Percentiles rank a stretch among this genome's conserved stretches.
Evolutionary conservation across 2,797 vertebrate genomes (phyloP).

Genomic region (Ciconia nigra): DNA sequence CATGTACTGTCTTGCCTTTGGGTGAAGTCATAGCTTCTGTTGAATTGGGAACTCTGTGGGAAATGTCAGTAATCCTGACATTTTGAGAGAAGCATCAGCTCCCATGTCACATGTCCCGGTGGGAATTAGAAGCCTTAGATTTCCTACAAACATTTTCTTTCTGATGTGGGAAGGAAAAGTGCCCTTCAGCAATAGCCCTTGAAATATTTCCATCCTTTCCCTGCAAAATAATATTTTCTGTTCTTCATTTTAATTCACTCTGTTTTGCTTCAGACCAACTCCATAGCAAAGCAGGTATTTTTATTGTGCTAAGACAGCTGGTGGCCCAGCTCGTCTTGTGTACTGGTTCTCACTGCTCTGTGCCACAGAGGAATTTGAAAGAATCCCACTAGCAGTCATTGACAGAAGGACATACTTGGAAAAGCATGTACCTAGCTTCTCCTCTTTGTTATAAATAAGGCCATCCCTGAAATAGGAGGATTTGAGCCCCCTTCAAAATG

Average conservation of each 20-base stretch:
- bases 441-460: not conserved
- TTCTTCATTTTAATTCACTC: not conserved
- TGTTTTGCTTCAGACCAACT: not conserved
- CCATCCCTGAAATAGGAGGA: not conserved
- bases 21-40: slow-evolving; percentile 2
- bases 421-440: not conserved
- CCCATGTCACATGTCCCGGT: not conserved
- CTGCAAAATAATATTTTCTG: not conserved
- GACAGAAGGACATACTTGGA: not conserved
- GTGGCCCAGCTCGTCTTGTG: not conserved
- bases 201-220: not conserved
- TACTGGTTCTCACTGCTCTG: not conserved
- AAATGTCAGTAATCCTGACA: slow-evolving; percentile 41
- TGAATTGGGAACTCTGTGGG: not conserved
- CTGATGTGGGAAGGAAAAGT: not conserved
- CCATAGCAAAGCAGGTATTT: not conserved
- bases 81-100: slow-evolving; percentile 8
- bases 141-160: slow-evolving; percentile 17
- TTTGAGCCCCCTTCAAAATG: not conserved
- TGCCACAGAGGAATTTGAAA: not conserved
- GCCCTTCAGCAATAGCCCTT: not conserved
- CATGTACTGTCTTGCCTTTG: not conserved
- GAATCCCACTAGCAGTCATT: not conserved
- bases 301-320: not conserved
- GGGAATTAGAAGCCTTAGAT: not conserved